Evolutionary conservation across 1,140 invertebrate species (phyloP).

Genomic region (Adelges cooleyi): DNA sequence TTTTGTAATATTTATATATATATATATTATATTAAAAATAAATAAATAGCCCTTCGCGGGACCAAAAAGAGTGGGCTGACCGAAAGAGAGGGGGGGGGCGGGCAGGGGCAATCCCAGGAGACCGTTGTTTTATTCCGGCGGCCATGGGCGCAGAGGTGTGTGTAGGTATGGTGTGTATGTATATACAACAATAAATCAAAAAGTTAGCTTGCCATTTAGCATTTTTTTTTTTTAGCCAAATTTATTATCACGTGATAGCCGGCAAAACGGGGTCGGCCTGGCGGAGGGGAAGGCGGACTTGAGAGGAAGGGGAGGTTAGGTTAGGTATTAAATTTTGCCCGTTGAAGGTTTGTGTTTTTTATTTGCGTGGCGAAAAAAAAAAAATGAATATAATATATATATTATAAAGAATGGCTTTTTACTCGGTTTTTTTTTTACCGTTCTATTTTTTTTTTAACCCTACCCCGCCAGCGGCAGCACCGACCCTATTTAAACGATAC

Average conservation of each 20-base stretch:
- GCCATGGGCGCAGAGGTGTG: no score
- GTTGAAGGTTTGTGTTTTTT: conserved; percentile 10
- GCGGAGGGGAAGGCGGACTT: background rate
- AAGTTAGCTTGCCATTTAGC: no score
- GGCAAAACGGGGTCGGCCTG: background rate
- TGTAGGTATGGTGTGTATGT: no score
- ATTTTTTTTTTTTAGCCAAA: conserved; percentile 17
- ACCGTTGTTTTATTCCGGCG: conserved; percentile 8
- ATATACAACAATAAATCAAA: conserved; percentile 28
- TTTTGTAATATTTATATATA: no score
- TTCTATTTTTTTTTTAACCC: background rate
- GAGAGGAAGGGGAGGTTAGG: conserved; percentile 1
- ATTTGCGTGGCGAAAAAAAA: conserved; percentile 15
- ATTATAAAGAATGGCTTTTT: conserved; percentile 23
- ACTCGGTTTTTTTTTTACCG: background rate
- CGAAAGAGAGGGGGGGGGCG: background rate
- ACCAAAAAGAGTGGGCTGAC: no score
- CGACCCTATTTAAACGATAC: background rate
- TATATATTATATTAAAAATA: no score
- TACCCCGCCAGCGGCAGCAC: background rate
- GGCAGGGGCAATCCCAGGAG: no score
- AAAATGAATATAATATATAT: no score
- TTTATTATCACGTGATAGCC: conserved; percentile 25
- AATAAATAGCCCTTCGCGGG: no score
- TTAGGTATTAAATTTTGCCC: background rate